Evolutionary conservation across 2,113 vertebrate genomes (phyloP), one percentile per base, ranked within the genome.

Genomic region (Leucoraja erinaceus): DNA sequence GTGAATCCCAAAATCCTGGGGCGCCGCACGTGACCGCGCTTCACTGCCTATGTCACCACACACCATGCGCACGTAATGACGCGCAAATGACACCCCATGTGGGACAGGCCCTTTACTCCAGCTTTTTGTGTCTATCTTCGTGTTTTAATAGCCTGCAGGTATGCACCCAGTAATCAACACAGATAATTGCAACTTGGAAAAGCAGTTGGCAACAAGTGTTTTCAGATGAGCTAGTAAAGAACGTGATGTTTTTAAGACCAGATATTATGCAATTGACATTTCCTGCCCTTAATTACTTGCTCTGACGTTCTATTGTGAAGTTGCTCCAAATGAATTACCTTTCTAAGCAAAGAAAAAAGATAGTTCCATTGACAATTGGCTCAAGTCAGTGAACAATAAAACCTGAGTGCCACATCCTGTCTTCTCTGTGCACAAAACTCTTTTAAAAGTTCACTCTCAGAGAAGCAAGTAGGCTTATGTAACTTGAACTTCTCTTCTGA

Each of bases 281-380:
- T n/a, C 28, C 14, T 88, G 59, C 14, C 83, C 63, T 31, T 31
- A 63, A 18, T 88, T 33, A 72, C 90, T 28, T 47, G 18, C 47
- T 20, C 25, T 54, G 3, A 47, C 11, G 38, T 1, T 0, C 10
- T 4, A 25, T 74, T 91, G 47, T 74, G 90, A 91, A 91, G 66
- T 54, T 74, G 22, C 70, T 91, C 20, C 90, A 91, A 91, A 74
- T 91, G 54, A 91, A 91, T 91, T 72, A 91, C 3, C 0, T 91
- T 25, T 72, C 20, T 72, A 33, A 72, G n/a, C 31, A 91, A 91
- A 91, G 33, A 31, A 38, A 90, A 90, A 91, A 72, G 33, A 74
- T 6, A 72, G 33, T 8, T 61, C 86, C 2, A n/a, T 66, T 28
- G 18, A 59, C 63, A 90, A 70, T 90, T 61, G 68, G 18, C 20